phyloP scores from a whole-genome alignment of 1,140 invertebrate genomes.

The Anagrus nilaparvatae region DNA sequence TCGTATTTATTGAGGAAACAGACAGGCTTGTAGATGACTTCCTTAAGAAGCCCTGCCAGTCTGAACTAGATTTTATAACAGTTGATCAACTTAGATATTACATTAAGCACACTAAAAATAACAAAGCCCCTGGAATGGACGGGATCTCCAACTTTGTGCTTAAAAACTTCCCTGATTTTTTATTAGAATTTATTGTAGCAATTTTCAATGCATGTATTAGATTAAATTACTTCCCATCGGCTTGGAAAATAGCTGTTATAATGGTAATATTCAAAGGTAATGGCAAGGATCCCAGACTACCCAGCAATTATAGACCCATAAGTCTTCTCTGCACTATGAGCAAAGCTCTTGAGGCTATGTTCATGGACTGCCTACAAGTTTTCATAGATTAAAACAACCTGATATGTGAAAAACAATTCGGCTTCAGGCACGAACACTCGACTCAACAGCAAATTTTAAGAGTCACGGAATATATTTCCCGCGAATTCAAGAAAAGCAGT shows the following conservation, averaged over 20 bases:
- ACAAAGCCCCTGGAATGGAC: slow-evolving; percentile 5
- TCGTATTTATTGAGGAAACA: background rate
- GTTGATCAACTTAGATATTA: background rate
- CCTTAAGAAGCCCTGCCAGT: background rate
- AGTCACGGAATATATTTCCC: slow-evolving; percentile 1
- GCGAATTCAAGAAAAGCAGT: background rate
- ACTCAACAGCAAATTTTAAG: slow-evolving; percentile 6
- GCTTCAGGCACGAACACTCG: background rate
- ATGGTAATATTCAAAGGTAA: slow-evolving; percentile 1
- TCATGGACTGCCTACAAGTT: background rate
- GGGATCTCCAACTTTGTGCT: slow-evolving; percentile 1
- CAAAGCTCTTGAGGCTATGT: slow-evolving; percentile 9
- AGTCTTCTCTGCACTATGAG: slow-evolving; percentile 4
- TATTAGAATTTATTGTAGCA: background rate
- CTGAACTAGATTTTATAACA: background rate
- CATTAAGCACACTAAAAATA: background rate
- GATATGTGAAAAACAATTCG: background rate
- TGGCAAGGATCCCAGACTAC: background rate
- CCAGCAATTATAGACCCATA: slow-evolving; percentile 5
- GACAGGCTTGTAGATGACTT: background rate
- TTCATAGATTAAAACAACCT: background rate
- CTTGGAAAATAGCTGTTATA: slow-evolving; percentile 11
- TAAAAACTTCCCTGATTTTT: background rate
- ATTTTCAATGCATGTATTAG: slow-evolving; percentile 1
- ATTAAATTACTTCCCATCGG: background rate